phyloP scores from a whole-genome alignment of 1,140 invertebrate species.

The Hyphantria cunea region DNA sequence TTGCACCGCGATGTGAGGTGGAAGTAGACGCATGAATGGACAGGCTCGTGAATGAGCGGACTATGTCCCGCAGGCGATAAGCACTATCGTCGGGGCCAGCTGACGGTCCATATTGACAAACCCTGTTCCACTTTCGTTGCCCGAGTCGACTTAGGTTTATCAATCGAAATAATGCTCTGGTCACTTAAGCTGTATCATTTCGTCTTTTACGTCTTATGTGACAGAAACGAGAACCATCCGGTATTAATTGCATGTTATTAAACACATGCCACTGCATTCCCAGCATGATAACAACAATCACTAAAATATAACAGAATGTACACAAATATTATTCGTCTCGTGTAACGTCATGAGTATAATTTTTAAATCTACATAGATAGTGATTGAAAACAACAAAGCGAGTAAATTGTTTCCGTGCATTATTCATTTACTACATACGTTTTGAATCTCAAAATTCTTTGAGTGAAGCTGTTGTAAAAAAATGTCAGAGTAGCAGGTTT shows the following conservation, averaged over 20 bases:
- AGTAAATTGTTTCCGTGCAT: conserved; percentile 15
- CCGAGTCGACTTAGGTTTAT: conserved; percentile 65
- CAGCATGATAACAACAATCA: background rate
- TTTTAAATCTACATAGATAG: conserved; percentile 14
- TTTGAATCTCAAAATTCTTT: too few species aligned
- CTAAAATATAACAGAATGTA: background rate
- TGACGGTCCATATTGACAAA: conserved; percentile 77
- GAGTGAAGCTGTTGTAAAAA: background rate
- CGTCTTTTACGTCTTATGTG: conserved; percentile 7
- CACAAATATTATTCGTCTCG: conserved; percentile 6
- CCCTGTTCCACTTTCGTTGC: conserved; percentile 78
- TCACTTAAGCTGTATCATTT: conserved; percentile 37
- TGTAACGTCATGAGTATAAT: conserved; percentile 16
- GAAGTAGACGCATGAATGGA: conserved; percentile 75
- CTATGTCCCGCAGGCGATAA: conserved; percentile 78
- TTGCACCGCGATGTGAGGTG: conserved; percentile 32
- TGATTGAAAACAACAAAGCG: conserved; percentile 18
- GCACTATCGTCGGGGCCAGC: conserved; percentile 77
- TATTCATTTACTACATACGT: too few species aligned
- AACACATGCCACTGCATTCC: too few species aligned
- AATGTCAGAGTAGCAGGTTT: too few species aligned
- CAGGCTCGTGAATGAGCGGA: conserved; percentile 78
- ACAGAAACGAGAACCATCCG: conserved; percentile 3
- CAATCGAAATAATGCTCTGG: conserved; percentile 48
- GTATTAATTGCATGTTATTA: background rate